Conservation (phyloP, 2,797 vertebrate species). For the Platalea minor region DNA sequence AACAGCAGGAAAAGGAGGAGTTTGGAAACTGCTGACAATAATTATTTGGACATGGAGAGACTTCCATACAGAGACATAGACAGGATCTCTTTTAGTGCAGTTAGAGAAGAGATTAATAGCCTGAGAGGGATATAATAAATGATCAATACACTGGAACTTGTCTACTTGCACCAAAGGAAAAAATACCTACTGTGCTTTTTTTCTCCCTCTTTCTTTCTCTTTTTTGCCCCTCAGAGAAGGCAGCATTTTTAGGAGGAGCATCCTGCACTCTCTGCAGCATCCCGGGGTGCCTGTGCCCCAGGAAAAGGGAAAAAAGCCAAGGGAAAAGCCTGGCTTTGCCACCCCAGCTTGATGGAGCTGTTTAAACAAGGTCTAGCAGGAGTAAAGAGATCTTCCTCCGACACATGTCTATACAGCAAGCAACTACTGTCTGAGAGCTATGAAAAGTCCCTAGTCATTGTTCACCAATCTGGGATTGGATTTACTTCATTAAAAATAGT, state of each 20-base stretch:
- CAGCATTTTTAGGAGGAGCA: not conserved
- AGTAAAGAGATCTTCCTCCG: not conserved
- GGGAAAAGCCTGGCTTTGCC: not conserved
- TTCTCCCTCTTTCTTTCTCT: not conserved
- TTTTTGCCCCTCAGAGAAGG: not conserved
- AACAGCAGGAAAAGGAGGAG: not conserved
- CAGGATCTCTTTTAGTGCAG: not conserved
- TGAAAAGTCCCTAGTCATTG: not conserved
- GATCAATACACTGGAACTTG: not conserved
- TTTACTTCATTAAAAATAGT: slow-evolving; percentile 40
- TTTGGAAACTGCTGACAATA: not conserved
- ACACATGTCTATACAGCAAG: not conserved
- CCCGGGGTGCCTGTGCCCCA: not conserved
- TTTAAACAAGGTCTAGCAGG: not conserved
- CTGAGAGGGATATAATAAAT: not conserved
- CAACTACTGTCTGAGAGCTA: not conserved
- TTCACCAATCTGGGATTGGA: not conserved
- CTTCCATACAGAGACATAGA: not conserved
- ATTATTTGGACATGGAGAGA: not conserved
- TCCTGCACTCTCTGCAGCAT: not conserved
- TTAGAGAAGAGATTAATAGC: not conserved
- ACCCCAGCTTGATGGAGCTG: not conserved
- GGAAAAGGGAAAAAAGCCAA: not conserved
- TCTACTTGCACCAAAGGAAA: not conserved
- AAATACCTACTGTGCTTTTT: not conserved